Evolutionary conservation across 2,113 vertebrate species (phyloP), one percentile per base, ranked within the genome.

Genomic region (Ageneiosus marmoratus): DNA sequence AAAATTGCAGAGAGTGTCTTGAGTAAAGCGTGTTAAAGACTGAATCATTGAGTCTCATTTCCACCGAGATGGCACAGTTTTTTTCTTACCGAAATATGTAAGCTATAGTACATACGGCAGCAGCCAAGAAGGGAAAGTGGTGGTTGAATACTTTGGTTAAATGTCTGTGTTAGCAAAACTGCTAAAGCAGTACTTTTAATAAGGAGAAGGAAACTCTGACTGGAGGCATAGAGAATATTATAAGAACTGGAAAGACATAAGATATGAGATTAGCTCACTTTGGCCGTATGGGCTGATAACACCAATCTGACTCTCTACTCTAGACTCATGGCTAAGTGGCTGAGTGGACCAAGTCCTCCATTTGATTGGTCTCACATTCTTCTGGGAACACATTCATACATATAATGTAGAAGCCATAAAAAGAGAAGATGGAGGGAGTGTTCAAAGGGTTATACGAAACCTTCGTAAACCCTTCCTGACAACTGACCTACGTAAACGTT

Each of bases 1-100:
- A 81, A 90, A 90, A 91, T 90, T 86, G 89, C 84, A 72, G 82
- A 77, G 55, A 87, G 88, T 83, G 86, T 89, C 88, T 84, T 87
- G 87, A 86, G 90, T 89, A 87, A 89, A 87, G 86, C 27, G 69
- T 79, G 73, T 80, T 88, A 86, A 89, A 87, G 85, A 87, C 88
- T 81, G 79, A 86, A 87, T 82, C 82, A 73, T 86, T 77, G 77
- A 85, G 81, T 83, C 81, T 86, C 83, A 75, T 84, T 87, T 86
- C 81, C 81, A 77, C 70, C 20, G 55, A 82, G 32, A 78, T 60
- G 63, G 46, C 53, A 77, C 37, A 74, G 73, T 53, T 79, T 46
- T 51, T 50, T 75, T 48, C 63, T 29, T 20, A 29, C 24, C 46
- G 5, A 80, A 84, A 74, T 20, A 27, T 16, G 24, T 9, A 29